Percentiles rank a stretch among this genome's conserved stretches.
Conservation (phyloP, 2,797 vertebrate species). For the Trichosurus vulpecula region DNA sequence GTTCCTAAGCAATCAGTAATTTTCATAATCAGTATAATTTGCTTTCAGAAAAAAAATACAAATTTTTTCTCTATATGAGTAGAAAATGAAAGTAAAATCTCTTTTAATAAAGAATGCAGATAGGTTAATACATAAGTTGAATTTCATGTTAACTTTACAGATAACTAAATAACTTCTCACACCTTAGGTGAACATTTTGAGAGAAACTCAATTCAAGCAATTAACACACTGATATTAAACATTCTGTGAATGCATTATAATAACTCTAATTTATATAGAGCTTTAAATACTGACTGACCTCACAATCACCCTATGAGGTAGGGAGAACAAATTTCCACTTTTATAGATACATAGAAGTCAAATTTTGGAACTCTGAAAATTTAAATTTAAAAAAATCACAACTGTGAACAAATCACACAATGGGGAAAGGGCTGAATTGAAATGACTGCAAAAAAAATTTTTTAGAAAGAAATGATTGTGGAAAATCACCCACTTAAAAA, state of each 20-base stretch:
- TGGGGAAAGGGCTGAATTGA: not conserved
- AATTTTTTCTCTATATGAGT: constrained; percentile 33
- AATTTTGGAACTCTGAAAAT: not conserved
- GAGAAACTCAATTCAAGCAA: not conserved
- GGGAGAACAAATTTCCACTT: not conserved
- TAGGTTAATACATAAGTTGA: not conserved
- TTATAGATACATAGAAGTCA: not conserved
- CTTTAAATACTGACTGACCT: not conserved
- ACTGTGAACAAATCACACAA: not conserved
- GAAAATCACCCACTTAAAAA: not conserved
- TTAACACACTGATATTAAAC: not conserved
- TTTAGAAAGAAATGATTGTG: no score
- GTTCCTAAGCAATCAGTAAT: constrained; percentile 42
- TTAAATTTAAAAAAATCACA: not conserved
- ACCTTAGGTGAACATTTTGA: not conserved
- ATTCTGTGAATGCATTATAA: not conserved
- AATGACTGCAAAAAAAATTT: no score
- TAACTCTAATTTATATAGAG: not conserved
- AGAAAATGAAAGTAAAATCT: constrained; percentile 45
- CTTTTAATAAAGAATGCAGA: constrained; percentile 1
- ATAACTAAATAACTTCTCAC: not conserved
- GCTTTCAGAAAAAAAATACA: constrained; percentile 50
- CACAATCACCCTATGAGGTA: not conserved
- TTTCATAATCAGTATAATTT: constrained; percentile 26
- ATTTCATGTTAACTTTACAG: not conserved